Evolutionary conservation across 2,797 vertebrate genomes (phyloP), one percentile per base, ranked within the genome.

Genomic region (Poeciliopsis paucimaculata): DNA sequence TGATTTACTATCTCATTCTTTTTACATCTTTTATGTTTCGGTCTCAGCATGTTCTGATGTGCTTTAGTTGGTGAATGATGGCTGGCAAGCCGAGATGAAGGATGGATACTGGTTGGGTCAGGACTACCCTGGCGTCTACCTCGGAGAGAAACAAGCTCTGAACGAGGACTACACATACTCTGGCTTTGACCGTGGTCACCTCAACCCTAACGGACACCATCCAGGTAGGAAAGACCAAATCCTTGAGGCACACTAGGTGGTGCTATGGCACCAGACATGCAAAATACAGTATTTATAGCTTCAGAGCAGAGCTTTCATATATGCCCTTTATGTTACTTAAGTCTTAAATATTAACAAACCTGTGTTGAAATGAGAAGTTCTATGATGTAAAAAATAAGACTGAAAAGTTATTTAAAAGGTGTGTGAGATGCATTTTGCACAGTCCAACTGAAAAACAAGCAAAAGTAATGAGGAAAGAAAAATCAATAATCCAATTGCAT

Each of bases 161-260:
- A 94, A 96, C 80, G 94, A 95, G 64, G 96, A 96, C 86, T 96
- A 92, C 86, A 95, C 77, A 18, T 2, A 95, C 77, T 94, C 96
- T 13, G 95, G 95, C 49, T 96, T 94, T 26, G 90, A 96, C 84
- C 94, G 95, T 2, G 95, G 95, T 55, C 96, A 96, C 84, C 94
- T 96, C 28, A 96, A 96, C 84, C 95, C 96, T 28, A 96, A 95
- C 0, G 95, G 95, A 80, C 95, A 96, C 88, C 96, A 96, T 80
- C 82, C 95, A 92, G 95, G 95, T 96, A 86, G 39, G 8, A 2
- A 0, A 73, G 36, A 4, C 0, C 46, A 5, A 70, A 80, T 53
- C 10, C 0, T 15, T 46, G n/a, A 9, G 20, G 9, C 20, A 51
- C 86, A 78, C 60, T 26, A 86, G 81, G 53, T 75, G 82, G 81